Conservation (phyloP, 2,888 invertebrate species). For the Stenichneumon culpator region DNA sequence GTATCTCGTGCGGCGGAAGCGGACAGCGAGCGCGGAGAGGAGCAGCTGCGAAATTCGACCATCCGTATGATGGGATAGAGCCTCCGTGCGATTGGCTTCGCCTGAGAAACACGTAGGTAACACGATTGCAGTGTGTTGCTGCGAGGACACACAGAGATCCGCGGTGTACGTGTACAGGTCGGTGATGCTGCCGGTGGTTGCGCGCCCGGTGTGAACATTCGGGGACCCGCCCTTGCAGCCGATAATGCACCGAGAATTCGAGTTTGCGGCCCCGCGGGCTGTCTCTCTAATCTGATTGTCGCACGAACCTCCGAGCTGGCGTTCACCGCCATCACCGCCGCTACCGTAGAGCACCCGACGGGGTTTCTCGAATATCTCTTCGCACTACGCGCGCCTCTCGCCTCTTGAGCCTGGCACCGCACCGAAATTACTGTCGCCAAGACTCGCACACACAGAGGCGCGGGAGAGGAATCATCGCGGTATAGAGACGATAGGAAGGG, state of each 20-base stretch:
- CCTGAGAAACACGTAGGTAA: constrained; percentile 60
- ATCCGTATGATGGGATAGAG: constrained; percentile 68
- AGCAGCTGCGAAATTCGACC: constrained; percentile 68
- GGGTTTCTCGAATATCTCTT: constrained; percentile 65
- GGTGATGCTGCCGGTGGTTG: constrained; percentile 5
- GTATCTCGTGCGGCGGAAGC: constrained; percentile 10
- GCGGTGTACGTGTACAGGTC: not conserved
- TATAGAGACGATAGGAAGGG: constrained; percentile 2
- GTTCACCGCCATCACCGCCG: constrained; percentile 37
- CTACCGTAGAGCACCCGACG: constrained; percentile 43
- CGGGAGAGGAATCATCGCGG: constrained; percentile 34
- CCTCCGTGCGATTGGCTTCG: constrained; percentile 63
- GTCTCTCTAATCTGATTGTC: constrained; percentile 69
- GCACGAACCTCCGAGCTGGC: constrained; percentile 48
- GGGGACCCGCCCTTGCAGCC: constrained; percentile 59
- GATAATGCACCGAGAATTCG: constrained; percentile 67
- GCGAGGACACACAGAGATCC: constrained; percentile 20
- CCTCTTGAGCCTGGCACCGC: constrained; percentile 59
- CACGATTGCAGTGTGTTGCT: constrained; percentile 6
- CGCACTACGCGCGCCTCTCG: constrained; percentile 45
- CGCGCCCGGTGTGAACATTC: constrained; percentile 61
- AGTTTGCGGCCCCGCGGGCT: constrained; percentile 66
- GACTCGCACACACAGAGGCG: constrained; percentile 27
- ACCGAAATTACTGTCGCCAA: constrained; percentile 64
- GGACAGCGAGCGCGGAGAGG: constrained; percentile 43